These are phyloP conservation scores for Ammodytes dubius DNA, from an alignment of 2,113 vertebrate species.

Conservation along the genomic window DNA sequence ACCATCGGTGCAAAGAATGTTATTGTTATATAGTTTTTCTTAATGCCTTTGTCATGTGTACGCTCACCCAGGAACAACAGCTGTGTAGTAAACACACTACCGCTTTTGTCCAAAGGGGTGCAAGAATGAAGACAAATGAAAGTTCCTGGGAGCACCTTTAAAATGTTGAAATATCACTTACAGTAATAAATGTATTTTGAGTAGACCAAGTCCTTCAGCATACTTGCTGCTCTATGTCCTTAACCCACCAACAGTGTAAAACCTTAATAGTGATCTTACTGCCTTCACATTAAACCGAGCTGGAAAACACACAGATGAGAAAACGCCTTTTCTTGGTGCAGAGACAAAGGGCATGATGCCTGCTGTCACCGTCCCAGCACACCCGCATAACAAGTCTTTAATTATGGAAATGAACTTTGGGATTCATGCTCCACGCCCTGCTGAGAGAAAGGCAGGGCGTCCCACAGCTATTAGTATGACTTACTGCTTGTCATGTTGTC, in stretches of 20 bases:
- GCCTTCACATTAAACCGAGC: constrained; percentile 18
- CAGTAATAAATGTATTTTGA: no score
- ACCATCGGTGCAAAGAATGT: no score
- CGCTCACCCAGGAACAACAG: no score
- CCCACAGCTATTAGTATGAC: constrained; percentile 1
- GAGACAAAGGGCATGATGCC: constrained; percentile 32
- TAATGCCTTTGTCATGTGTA: no score
- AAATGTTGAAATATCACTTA: no score
- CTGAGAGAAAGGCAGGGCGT: constrained; percentile 4
- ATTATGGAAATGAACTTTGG: constrained; percentile 28
- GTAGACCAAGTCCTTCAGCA: constrained; percentile 2
- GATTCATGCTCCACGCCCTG: constrained; percentile 15
- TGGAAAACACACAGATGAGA: constrained; percentile 18
- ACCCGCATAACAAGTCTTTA: constrained; percentile 15
- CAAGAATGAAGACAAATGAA: no score
- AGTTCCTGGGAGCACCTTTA: no score
- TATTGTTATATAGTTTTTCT: no score
- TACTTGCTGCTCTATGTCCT: not conserved
- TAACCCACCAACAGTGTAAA: not conserved
- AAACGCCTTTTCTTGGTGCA: constrained; percentile 19
- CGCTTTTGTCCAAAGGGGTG: no score
- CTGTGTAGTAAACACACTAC: no score
- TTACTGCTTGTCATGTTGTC: constrained; percentile 2
- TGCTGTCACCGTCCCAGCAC: constrained; percentile 30
- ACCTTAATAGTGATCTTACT: constrained; percentile 27